Conservation (phyloP, 2,888 invertebrate species). For the Tipula lateralis region DNA sequence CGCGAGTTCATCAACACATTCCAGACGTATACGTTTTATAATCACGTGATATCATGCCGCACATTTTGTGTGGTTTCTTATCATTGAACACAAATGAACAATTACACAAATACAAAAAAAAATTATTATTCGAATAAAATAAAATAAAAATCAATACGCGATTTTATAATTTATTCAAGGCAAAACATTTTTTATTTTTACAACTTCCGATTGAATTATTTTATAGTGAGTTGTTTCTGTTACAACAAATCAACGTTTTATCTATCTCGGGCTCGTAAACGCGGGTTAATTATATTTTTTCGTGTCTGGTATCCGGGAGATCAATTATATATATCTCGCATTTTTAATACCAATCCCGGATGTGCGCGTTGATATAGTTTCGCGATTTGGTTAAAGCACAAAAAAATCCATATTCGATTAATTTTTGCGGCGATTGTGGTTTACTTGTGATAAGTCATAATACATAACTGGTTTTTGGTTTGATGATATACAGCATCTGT, state of each 20-base stretch:
- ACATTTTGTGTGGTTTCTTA: background rate
- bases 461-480: background rate
- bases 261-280: background rate
- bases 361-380: background rate
- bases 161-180: constrained; percentile 19
- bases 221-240: background rate
- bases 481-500: background rate
- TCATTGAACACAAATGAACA: background rate
- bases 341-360: background rate
- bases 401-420: background rate
- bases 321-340: background rate
- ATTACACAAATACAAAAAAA: background rate
- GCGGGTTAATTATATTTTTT: background rate
- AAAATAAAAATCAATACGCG: background rate
- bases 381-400: background rate
- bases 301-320: background rate
- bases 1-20: background rate
- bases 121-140: background rate
- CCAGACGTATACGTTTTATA: background rate
- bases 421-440: background rate
- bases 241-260: background rate
- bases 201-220: background rate
- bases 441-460: background rate
- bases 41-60: background rate
- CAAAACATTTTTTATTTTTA: background rate